phyloP scores from a whole-genome alignment of 2,113 vertebrate genomes.

The Macquaria australasica region DNA sequence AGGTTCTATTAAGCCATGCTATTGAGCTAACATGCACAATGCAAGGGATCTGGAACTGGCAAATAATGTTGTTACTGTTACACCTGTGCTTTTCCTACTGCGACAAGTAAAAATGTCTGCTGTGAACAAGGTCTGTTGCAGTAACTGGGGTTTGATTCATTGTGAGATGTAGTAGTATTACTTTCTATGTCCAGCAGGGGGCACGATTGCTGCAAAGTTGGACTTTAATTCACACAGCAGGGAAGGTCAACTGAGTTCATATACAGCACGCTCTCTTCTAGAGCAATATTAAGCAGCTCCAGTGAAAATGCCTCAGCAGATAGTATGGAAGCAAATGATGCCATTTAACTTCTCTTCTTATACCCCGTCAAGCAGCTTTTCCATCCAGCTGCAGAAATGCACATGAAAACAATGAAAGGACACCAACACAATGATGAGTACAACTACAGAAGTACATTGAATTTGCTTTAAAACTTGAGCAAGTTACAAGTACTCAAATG shows the following conservation, averaged over 20 bases:
- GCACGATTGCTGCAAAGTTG: background rate
- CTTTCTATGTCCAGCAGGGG: slow-evolving; percentile 38
- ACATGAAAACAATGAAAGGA: background rate
- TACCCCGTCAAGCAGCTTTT: background rate
- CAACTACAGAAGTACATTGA: background rate
- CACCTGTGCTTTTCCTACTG: too few species aligned
- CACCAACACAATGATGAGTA: background rate
- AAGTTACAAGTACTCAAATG: background rate
- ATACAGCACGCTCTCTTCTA: background rate
- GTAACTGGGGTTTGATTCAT: too few species aligned
- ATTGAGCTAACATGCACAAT: too few species aligned
- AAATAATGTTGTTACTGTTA: too few species aligned
- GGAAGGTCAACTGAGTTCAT: slow-evolving; percentile 7
- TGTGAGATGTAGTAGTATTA: background rate
- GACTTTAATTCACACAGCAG: background rate
- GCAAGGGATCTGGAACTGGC: too few species aligned
- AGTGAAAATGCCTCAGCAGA: background rate
- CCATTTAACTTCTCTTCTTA: background rate
- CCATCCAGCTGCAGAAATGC: background rate
- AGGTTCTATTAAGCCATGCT: too few species aligned
- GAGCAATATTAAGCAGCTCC: background rate
- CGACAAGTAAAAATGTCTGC: too few species aligned
- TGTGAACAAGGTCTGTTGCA: too few species aligned
- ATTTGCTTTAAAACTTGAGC: background rate
- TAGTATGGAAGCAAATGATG: background rate